A percentile compares a stretch with the other conserved stretches of the same genome.
Evolutionary conservation across 2,797 vertebrate species (phyloP).

Genomic region (Xenops minutus): DNA sequence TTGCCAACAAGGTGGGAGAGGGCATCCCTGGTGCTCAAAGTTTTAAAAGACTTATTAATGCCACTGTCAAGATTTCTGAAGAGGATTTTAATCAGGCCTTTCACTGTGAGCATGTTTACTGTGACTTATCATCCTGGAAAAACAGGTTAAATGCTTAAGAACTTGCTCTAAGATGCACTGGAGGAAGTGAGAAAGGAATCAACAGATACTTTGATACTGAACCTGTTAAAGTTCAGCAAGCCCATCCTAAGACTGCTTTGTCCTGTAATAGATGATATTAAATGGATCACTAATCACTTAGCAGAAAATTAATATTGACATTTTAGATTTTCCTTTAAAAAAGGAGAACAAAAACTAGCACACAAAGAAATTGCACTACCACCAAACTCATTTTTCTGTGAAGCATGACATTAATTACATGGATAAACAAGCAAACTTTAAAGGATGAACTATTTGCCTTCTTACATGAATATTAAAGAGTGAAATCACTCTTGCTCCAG

Average conservation of each 20-base stretch:
- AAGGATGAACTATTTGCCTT: background rate
- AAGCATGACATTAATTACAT: background rate
- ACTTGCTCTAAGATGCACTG: background rate
- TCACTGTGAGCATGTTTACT: background rate
- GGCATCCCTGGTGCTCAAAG: accelerated
- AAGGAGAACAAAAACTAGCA: background rate
- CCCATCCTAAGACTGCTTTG: background rate
- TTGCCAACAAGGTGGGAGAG: background rate
- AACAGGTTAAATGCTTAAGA: background rate
- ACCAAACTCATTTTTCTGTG: background rate
- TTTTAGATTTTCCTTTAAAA: background rate
- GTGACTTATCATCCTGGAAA: background rate
- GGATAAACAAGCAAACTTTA: background rate
- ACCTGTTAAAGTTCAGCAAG: background rate
- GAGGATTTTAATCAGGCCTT: background rate
- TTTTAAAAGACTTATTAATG: background rate
- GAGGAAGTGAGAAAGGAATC: background rate
- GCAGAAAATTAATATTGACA: background rate
- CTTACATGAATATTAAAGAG: background rate
- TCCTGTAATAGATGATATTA: background rate
- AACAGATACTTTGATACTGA: background rate
- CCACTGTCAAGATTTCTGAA: background rate
- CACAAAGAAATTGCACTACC: background rate
- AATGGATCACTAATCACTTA: background rate
- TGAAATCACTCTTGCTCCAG: background rate